Conservation (phyloP, 2,113 vertebrate species). For the Cyanoderma ruficeps region DNA sequence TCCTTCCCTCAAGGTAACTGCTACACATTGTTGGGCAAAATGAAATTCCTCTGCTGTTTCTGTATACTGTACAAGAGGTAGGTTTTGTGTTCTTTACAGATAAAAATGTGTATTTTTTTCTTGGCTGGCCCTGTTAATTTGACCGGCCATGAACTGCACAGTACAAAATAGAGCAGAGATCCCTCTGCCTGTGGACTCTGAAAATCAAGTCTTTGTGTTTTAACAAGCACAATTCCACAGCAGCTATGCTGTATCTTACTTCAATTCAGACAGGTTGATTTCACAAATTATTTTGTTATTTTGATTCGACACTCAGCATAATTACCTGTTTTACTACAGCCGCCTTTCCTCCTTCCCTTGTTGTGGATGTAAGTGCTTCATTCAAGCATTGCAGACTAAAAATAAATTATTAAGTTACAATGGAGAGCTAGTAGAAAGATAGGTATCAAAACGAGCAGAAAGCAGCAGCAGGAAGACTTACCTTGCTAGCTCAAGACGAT, state of each 20-base stretch:
- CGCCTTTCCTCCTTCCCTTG: constrained; percentile 88
- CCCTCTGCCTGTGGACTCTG: neutral
- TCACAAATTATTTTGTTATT: neutral
- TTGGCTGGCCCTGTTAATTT: neutral
- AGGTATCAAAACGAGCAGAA: constrained; percentile 21
- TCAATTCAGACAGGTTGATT: neutral
- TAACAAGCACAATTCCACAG: neutral
- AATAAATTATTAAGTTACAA: constrained; percentile 66
- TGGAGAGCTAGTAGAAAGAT: constrained; percentile 8
- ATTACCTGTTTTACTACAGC: constrained; percentile 93
- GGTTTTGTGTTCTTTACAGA: neutral
- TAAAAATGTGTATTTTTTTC: neutral
- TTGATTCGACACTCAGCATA: constrained; percentile 47
- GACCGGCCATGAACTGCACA: neutral
- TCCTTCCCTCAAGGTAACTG: neutral
- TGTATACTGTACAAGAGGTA: neutral
- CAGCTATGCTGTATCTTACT: neutral
- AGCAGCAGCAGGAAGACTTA: constrained; percentile 50
- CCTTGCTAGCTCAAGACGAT: constrained; percentile 93
- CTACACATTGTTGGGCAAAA: neutral
- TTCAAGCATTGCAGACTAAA: constrained; percentile 94
- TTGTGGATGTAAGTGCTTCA: constrained; percentile 85
- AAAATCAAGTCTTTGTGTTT: neutral
- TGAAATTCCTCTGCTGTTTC: neutral
- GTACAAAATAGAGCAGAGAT: neutral